phyloP scores from a whole-genome alignment of 2,113 vertebrate species.

The Pteropus alecto region DNA sequence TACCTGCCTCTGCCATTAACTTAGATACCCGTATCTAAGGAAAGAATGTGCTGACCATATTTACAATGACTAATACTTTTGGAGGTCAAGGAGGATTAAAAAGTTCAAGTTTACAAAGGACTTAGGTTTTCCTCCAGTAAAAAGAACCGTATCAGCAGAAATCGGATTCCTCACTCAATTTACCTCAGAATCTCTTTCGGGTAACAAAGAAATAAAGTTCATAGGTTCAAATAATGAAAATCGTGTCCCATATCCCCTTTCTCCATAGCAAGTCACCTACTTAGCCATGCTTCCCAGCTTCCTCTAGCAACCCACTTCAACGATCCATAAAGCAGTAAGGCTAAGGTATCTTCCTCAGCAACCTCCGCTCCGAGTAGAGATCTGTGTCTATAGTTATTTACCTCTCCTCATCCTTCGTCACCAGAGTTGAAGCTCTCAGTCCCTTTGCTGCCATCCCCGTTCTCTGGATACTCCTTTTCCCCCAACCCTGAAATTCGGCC shows the following conservation, averaged over 20 bases:
- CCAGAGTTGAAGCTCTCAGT: neutral
- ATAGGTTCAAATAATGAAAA: slow-evolving; percentile 35
- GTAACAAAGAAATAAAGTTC: slow-evolving; percentile 18
- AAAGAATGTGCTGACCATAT: neutral
- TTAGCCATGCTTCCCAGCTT: slow-evolving; percentile 12
- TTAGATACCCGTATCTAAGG: neutral
- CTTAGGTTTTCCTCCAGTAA: slow-evolving; percentile 1
- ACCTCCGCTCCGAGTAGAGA: neutral
- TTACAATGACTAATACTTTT: neutral
- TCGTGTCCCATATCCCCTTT: neutral
- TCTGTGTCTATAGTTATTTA: neutral
- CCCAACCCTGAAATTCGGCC: neutral
- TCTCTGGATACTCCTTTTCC: neutral
- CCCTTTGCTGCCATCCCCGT: neutral
- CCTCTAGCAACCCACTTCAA: neutral
- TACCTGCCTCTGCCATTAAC: slow-evolving; percentile 10
- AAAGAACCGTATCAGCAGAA: neutral
- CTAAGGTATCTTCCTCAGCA: neutral
- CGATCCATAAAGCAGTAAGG: slow-evolving; percentile 23
- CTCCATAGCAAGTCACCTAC: neutral
- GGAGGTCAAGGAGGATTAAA: neutral
- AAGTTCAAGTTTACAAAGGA: slow-evolving; percentile 7
- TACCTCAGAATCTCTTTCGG: slow-evolving; percentile 14
- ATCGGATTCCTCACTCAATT: slow-evolving; percentile 3
- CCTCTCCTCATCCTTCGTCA: neutral